Conservation (phyloP, 2,797 vertebrate genomes). For the Pseudochromis fuscus region DNA sequence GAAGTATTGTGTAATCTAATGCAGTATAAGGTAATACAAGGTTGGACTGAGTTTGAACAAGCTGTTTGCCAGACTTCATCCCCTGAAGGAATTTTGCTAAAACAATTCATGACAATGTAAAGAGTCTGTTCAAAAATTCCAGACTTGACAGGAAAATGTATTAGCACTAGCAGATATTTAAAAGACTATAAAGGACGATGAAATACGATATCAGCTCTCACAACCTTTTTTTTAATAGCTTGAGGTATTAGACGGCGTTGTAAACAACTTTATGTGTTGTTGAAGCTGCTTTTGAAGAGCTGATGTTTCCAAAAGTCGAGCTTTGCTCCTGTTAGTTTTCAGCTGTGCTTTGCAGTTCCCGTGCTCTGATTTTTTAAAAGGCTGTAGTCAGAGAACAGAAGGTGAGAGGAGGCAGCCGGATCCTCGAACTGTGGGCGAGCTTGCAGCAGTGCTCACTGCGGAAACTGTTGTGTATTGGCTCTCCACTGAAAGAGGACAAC, state of each 20-base stretch:
- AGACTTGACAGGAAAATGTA: background rate
- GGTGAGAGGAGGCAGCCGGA: slow-evolving; percentile 37
- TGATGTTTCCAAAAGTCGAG: slow-evolving; percentile 36
- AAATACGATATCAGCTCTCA: background rate
- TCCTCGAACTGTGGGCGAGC: slow-evolving; percentile 39
- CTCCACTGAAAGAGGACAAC: slow-evolving; percentile 5
- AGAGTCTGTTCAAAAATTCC: background rate
- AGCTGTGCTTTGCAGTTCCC: slow-evolving; percentile 23
- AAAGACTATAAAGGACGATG: slow-evolving; percentile 16
- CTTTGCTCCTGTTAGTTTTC: slow-evolving; percentile 29
- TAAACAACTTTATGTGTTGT: slow-evolving; percentile 21
- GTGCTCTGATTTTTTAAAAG: slow-evolving; percentile 41
- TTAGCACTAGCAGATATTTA: background rate
- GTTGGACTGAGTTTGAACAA: slow-evolving; percentile 6
- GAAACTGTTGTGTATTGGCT: slow-evolving; percentile 9
- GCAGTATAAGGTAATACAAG: slow-evolving; percentile 7
- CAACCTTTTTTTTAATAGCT: slow-evolving; percentile 4
- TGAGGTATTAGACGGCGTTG: background rate
- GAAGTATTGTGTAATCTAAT: slow-evolving; percentile 45
- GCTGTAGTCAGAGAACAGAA: slow-evolving; percentile 52
- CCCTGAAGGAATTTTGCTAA: background rate
- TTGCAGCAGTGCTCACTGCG: slow-evolving; percentile 10
- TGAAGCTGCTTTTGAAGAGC: slow-evolving; percentile 35
- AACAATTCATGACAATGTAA: slow-evolving; percentile 5
- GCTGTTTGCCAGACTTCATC: slow-evolving; percentile 8